phyloP scores from a whole-genome alignment of 2,797 vertebrate genomes.

The Vultur gryphus region DNA sequence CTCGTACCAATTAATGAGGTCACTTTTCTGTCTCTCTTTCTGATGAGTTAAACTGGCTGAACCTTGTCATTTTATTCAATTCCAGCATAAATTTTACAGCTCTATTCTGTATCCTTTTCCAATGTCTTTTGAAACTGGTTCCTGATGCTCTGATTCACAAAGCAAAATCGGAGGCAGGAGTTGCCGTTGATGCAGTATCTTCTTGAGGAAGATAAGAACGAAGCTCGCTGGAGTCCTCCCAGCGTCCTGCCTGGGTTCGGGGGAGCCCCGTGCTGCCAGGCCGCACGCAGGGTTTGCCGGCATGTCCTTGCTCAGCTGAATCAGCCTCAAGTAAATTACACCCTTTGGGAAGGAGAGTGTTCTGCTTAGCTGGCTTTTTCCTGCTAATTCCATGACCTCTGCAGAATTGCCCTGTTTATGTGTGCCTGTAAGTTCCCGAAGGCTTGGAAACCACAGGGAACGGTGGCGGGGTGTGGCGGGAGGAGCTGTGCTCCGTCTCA shows the following conservation, averaged over 20 bases:
- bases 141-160: not conserved
- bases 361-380: slow-evolving; percentile 27
- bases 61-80: not conserved
- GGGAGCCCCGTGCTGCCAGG: not conserved
- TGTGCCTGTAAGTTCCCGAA: not conserved
- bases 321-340: slow-evolving; percentile 42
- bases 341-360: not conserved
- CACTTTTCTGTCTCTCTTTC: not conserved
- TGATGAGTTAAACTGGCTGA: not conserved
- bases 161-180: not conserved
- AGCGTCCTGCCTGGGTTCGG: fast-evolving
- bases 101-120: not conserved
- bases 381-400: slow-evolving; percentile 17
- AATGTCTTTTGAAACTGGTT: not conserved
- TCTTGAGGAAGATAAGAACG: not conserved
- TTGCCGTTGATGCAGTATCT: not conserved
- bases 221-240: not conserved
- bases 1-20: not conserved
- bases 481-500: not conserved
- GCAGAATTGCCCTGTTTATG: not conserved
- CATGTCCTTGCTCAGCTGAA: not conserved
- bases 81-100: not conserved
- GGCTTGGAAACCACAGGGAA: not conserved
- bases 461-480: not conserved
- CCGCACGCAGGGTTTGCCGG: fast-evolving